Evolutionary conservation across 2,888 invertebrate genomes (phyloP), one percentile per base, ranked within the genome.

Genomic region (Minunthozetes semirufus): DNA sequence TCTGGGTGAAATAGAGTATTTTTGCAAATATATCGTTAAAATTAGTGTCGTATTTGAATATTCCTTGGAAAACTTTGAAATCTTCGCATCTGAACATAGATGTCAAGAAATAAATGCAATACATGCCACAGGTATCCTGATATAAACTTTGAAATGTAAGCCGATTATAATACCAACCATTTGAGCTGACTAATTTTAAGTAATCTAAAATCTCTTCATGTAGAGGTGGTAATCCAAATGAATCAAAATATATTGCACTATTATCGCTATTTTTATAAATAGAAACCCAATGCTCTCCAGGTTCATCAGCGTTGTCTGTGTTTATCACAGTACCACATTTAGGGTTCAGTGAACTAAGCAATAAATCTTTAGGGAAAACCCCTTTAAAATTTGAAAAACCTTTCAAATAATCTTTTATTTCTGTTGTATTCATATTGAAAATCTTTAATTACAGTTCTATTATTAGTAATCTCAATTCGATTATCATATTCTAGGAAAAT

Each of bases 401-500:
- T 71, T 48, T 22, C 8, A 22, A 33, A 29, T 22, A n/a, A 75
- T 72, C 15, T 71, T 25, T 22, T 27, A 11, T n/a, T 50, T 50
- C 48, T 17, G 3, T 11, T 50, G 50, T 25, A 74, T 74, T 29
- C 74, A 76, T 66, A 0, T 50, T 72, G 70, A 70, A 53, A 80
- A 72, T 79, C 78, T 15, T 76, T 76, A 22, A 76, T 77, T 11
- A 80, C 76, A 72, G 78, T 78, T 6, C 80, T 73, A 1, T 77
- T 59, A 46, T 79, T 68, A 59, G 80, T 79, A 5, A 80, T 80
- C 74, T 81, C 80, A 19, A 81, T 75, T n/a, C 80, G 63, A 75
- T 80, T 81, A 53, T 81, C 80, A 59, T 79, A 81, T 75, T 81
- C 81, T 0, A 79, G 78, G 70, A 80, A 80, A 5, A 80, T 68